These are phyloP conservation scores for Labeo catla DNA, from an alignment of 2,113 vertebrate species.

Conservation along the genomic window DNA sequence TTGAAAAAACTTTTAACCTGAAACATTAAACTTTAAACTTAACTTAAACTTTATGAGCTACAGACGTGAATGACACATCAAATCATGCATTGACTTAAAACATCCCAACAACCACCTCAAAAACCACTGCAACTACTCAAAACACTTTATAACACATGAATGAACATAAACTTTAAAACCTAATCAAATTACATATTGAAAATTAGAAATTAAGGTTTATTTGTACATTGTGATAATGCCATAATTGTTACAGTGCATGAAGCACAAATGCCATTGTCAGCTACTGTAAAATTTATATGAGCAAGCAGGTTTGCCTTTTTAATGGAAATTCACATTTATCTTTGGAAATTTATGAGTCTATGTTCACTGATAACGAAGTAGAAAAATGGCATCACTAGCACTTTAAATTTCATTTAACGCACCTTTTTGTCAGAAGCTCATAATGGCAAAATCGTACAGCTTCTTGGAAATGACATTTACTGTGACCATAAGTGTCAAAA, in stretches of 20 bases:
- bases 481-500: conserved; percentile 38
- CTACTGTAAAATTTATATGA: not conserved
- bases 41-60: not conserved
- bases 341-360: not conserved
- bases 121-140: no score
- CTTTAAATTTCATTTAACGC: conserved; percentile 11
- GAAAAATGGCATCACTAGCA: not conserved
- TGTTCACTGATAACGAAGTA: not conserved
- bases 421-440: conserved; percentile 2
- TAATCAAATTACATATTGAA: not conserved
- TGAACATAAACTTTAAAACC: not conserved
- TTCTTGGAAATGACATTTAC: conserved; percentile 35
- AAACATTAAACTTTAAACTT: not conserved
- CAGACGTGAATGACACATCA: not conserved
- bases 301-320: no score
- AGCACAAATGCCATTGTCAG: not conserved
- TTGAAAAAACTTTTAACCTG: not conserved
- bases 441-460: conserved; percentile 19
- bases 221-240: not conserved
- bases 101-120: not conserved
- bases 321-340: conserved; percentile 2
- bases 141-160: not conserved
- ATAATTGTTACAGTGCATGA: not conserved
- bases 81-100: not conserved
- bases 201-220: not conserved